Base-by-base conservation (phyloP, 2,888 invertebrate genomes). In the Protula sp. region DNA sequence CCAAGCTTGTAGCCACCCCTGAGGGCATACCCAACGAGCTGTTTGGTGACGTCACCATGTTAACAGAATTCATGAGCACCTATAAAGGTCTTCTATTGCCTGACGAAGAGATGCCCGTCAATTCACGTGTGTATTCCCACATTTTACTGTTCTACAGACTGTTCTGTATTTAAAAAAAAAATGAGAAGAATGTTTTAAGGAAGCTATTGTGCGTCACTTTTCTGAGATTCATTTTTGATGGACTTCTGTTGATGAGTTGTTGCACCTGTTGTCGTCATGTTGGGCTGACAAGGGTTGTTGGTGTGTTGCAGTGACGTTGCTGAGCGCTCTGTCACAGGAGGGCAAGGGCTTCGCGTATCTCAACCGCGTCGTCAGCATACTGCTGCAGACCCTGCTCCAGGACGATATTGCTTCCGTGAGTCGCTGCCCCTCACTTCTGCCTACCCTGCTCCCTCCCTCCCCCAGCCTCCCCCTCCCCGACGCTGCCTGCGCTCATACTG, bases 31-130 rank as follows among this genome's bases (percentile, higher is more conserved):
- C 81, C 1, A 78, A 80, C 64, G 77, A 77, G 50, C 59, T 73
- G 57, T 82, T 82, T 70, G 81, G 82, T 38, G 79, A 81, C 63
- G 74, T 81, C 63, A 74, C 77, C 58, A 80, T 82, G 81, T 70
- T 81, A 3, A 77, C 80, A 26, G 81, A 81, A 63, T 81, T 82
- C 61, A 73, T 82, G 54, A 72, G 71, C 56, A 75, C 76, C 63
- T 82, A 76, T 66, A 65, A 72, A 47, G 78, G 75, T 0, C 67
- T 81, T 26, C 67, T 81, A 14, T 75, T 77, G 76, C 78, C 80
- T 3, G 74, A 77, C 27, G 74, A 76, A 48, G 71, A 74, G 30
- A 70, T 73, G 31, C 68, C 72, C 3, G 71, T 78, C 26, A 71
- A 72, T 47, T 67, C 77, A 62, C 73, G 76, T 76, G 59, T 56